Evolutionary conservation across 2,113 vertebrate genomes (phyloP).

Genomic region (Sebastes schlegelii): DNA sequence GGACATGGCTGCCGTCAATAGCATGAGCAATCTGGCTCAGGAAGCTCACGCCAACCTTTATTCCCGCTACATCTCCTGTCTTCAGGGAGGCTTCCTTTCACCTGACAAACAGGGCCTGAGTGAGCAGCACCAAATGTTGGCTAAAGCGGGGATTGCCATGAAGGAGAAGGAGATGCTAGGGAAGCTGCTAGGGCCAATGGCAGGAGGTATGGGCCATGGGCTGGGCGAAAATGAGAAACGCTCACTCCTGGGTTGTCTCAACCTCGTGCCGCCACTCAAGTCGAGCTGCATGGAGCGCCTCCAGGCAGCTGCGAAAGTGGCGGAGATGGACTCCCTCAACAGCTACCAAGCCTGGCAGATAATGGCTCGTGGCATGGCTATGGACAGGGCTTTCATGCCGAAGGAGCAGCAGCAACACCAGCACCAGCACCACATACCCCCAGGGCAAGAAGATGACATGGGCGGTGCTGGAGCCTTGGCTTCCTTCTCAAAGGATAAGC

Average conservation of each 20-base stretch:
- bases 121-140: conserved; percentile 92
- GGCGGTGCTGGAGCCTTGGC: conserved; percentile 85
- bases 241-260: conserved; percentile 95
- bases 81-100: conserved; percentile 95
- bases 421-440: conserved; percentile 84
- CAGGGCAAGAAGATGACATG: conserved; percentile 92
- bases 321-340: conserved; percentile 98
- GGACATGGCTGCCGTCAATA: conserved; percentile 81
- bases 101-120: conserved; percentile 91
- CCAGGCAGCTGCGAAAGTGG: conserved; percentile 97
- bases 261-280: conserved; percentile 96
- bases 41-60: conserved; percentile 97
- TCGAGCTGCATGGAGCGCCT: conserved; percentile 98
- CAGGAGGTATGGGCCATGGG: conserved; percentile 87
- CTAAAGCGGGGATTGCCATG: conserved; percentile 92
- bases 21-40: conserved; percentile 92
- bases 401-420: conserved; percentile 88
- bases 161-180: conserved; percentile 98
- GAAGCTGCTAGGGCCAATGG: conserved; percentile 93
- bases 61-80: conserved; percentile 96
- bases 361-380: conserved; percentile 97
- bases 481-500: conserved; percentile 94
- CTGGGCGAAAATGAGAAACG: conserved; percentile 95
- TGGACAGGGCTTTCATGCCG: conserved; percentile 96
- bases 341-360: conserved; percentile 99